phyloP scores from a whole-genome alignment of 2,113 vertebrate genomes.

The Percina caprodes region DNA sequence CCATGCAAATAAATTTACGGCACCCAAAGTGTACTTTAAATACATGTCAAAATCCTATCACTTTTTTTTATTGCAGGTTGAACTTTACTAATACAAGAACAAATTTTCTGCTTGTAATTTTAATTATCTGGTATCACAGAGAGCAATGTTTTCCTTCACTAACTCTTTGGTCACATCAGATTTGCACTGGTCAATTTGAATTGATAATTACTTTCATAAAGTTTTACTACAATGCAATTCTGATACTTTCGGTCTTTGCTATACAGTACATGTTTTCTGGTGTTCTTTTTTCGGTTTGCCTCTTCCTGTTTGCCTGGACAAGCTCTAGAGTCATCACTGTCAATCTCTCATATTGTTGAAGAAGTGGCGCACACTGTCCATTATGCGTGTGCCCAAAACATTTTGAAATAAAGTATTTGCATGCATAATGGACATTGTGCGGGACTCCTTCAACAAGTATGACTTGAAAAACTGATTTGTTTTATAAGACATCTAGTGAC shows the following conservation, averaged over 20 bases:
- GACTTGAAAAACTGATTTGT: neutral
- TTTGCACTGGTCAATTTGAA: neutral
- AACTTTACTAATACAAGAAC: neutral
- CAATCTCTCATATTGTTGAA: too few relatives aligned
- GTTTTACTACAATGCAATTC: neutral
- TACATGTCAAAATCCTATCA: neutral
- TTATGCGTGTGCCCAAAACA: too few relatives aligned
- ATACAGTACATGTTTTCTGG: neutral
- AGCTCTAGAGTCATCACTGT: neutral
- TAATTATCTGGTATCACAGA: neutral
- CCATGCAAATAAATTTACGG: conserved; percentile 21
- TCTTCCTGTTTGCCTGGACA: neutral
- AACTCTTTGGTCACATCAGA: fast-evolving
- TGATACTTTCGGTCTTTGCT: neutral
- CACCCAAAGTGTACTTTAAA: neutral
- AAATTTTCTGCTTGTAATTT: neutral
- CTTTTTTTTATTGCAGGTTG: neutral
- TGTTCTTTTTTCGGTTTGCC: neutral
- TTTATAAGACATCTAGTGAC: neutral
- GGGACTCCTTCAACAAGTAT: too few relatives aligned
- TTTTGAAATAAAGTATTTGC: too few relatives aligned
- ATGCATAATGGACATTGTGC: too few relatives aligned
- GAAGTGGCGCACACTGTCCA: too few relatives aligned
- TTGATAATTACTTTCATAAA: neutral
- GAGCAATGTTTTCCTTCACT: neutral